phyloP scores from a whole-genome alignment of 1,140 invertebrate genomes.

The Ceratosolen solmsi region DNA sequence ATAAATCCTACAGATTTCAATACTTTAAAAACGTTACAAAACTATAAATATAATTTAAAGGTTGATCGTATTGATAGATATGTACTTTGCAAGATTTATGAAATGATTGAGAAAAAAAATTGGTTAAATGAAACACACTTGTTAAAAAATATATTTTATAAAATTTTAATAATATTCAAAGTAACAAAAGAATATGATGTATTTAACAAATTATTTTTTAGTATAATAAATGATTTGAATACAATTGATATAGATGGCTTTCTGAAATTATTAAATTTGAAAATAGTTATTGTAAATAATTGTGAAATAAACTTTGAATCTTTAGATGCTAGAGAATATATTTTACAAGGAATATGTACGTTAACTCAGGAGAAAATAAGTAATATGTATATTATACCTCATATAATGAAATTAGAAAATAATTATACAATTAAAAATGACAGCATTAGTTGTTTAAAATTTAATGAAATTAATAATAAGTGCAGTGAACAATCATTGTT shows the following conservation, averaged over 20 bases:
- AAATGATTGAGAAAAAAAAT: slow-evolving; percentile 1
- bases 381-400: background rate
- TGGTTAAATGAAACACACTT: background rate
- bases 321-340: background rate
- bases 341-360: too few relatives aligned
- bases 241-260: background rate
- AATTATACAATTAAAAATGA: background rate
- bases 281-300: background rate
- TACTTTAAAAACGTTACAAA: background rate
- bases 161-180: background rate
- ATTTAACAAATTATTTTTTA: background rate
- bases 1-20: background rate
- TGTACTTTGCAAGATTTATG: background rate
- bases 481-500: background rate
- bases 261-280: background rate
- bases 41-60: background rate
- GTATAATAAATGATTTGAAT: background rate
- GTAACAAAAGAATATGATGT: background rate
- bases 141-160: background rate
- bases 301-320: slow-evolving; percentile 1
- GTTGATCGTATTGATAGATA: background rate
- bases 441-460: background rate
- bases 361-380: background rate
- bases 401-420: background rate
- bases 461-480: background rate